Conservation (phyloP, 2,888 invertebrate genomes). For the Bombyx huttoni region DNA sequence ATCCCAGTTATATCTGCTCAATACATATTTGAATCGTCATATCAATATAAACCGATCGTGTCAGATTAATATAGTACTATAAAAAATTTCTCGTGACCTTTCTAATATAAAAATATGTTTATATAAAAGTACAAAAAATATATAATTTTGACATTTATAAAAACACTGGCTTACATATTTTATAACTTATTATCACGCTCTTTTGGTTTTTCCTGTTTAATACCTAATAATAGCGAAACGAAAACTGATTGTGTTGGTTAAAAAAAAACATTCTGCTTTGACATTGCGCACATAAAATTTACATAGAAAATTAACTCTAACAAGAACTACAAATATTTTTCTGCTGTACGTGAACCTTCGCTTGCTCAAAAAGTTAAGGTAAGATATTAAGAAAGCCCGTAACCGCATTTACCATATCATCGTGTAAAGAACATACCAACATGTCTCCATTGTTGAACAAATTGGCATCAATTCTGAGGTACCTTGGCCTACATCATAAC, state of each 20-base stretch:
- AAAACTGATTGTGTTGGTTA: neutral
- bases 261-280: neutral
- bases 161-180: no score
- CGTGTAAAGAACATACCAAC: neutral
- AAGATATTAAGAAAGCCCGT: neutral
- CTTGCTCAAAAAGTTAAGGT: neutral
- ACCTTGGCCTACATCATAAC: slow-evolving; percentile 41
- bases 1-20: no score
- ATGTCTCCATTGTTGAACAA: slow-evolving; percentile 31
- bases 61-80: no score
- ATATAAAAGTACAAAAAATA: no score
- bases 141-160: no score
- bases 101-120: no score
- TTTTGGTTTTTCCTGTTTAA: no score
- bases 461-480: slow-evolving; percentile 30
- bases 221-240: no score
- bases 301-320: neutral
- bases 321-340: neutral
- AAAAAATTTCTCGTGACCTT: no score
- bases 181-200: no score
- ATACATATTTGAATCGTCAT: no score
- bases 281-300: neutral
- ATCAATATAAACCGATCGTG: no score
- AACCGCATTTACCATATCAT: neutral
- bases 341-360: neutral